Conservation (phyloP, 2,888 invertebrate species). For the Drosophila barbarae region DNA sequence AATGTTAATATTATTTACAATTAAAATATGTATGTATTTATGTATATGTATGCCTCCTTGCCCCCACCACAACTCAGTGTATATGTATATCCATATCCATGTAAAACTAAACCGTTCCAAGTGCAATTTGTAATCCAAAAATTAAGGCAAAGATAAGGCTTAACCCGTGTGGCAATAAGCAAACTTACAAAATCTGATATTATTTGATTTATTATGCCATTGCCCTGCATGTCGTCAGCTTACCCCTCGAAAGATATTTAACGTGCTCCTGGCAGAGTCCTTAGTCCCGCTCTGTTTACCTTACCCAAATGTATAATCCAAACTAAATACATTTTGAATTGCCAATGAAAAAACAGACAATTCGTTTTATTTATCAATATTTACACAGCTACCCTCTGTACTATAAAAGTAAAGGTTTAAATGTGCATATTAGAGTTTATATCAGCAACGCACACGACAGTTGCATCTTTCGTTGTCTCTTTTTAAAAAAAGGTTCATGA, state of each 20-base stretch:
- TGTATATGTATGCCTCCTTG: slow-evolving; percentile 11
- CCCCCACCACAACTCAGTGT: slow-evolving; percentile 31
- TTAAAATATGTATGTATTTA: slow-evolving; percentile 14
- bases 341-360: not conserved
- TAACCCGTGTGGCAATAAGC: slow-evolving; percentile 25
- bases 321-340: slow-evolving; percentile 21
- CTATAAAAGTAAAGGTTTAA: not conserved
- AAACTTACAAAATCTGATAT: slow-evolving; percentile 25
- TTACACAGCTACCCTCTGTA: not conserved
- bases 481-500: too few relatives aligned
- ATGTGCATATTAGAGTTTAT: not conserved
- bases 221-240: not conserved
- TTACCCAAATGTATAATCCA: slow-evolving; percentile 23
- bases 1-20: slow-evolving; percentile 27
- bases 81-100: slow-evolving; percentile 37
- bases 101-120: slow-evolving; percentile 58
- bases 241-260: too few relatives aligned
- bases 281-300: slow-evolving; percentile 13
- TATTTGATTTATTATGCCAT: slow-evolving; percentile 2
- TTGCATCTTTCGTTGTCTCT: too few relatives aligned
- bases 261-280: not conserved
- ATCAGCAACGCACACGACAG: too few relatives aligned
- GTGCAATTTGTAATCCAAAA: slow-evolving; percentile 61
- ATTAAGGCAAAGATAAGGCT: not conserved
- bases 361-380: not conserved